Percentiles rank a stretch among this genome's conserved stretches.
Evolutionary conservation across 2,797 vertebrate genomes (phyloP).

Genomic region (Otolemur crassicaudatus): DNA sequence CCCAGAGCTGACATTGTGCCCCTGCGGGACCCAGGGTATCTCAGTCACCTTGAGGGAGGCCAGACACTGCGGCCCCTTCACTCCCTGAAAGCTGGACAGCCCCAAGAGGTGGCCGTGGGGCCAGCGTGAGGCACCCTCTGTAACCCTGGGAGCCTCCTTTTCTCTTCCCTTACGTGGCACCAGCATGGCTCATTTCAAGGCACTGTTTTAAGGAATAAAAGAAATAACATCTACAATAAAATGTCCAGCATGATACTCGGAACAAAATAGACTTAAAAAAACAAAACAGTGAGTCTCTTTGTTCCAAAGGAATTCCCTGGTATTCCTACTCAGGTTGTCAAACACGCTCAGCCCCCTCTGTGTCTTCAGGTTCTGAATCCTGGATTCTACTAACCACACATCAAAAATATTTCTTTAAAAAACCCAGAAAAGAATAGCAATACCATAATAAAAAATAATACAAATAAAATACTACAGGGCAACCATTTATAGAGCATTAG

Average conservation of each 20-base stretch:
- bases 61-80: not conserved
- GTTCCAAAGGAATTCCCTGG: not conserved
- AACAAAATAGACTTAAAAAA: not conserved
- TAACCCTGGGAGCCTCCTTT: accelerated
- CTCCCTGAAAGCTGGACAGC: not conserved
- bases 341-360: accelerated
- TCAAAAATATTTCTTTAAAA: not conserved
- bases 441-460: not conserved
- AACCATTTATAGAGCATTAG: too few species aligned
- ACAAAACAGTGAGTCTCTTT: not conserved
- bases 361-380: not conserved
- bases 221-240: not conserved
- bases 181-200: not conserved
- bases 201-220: not conserved
- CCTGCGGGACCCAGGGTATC: not conserved
- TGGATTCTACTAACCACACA: not conserved
- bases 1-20: not conserved
- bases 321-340: not conserved
- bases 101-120: too few species aligned
- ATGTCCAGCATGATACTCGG: too few species aligned
- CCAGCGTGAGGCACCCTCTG: not conserved
- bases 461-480: not conserved
- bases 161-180: not conserved
- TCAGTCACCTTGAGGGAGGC: not conserved
- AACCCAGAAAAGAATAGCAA: not conserved